phyloP scores from a whole-genome alignment of 2,888 invertebrate species.

The Molorchus minor region DNA sequence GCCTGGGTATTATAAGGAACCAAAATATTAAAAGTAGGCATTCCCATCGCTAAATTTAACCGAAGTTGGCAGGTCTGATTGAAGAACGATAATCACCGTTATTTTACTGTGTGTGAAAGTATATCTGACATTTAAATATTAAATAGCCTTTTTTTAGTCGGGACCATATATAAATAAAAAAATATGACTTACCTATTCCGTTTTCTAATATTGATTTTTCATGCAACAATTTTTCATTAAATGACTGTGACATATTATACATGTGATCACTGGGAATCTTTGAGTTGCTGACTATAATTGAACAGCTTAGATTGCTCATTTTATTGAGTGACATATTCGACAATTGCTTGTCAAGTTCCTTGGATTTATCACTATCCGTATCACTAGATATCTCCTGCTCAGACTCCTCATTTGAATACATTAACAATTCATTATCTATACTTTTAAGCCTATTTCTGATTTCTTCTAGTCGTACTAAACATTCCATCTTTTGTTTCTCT shows the following conservation, averaged over 20 bases:
- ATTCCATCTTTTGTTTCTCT: constrained; percentile 71
- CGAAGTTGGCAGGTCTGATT: too few species aligned
- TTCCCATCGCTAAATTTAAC: too few species aligned
- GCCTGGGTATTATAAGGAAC: too few species aligned
- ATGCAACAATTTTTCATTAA: constrained; percentile 60
- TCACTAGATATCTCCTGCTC: constrained; percentile 59
- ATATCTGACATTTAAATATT: too few species aligned
- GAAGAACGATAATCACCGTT: too few species aligned
- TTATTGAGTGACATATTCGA: constrained; percentile 44
- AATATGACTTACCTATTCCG: constrained; percentile 51
- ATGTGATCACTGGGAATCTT: constrained; percentile 49
- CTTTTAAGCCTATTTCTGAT: constrained; percentile 71
- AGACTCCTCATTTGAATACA: constrained; percentile 56
- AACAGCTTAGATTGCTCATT: constrained; percentile 58
- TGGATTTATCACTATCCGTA: constrained; percentile 67
- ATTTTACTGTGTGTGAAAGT: too few species aligned
- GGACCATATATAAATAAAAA: too few species aligned
- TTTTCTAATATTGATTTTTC: constrained; percentile 60
- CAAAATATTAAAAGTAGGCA: too few species aligned
- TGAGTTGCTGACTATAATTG: constrained; percentile 55
- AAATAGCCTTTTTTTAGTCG: too few species aligned
- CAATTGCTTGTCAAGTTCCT: constrained; percentile 60
- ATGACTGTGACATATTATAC: constrained; percentile 61
- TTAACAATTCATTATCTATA: constrained; percentile 73
- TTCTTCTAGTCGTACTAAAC: constrained; percentile 73